Conservation (phyloP, 2,113 vertebrate genomes). For the Chrysochloris asiatica region DNA sequence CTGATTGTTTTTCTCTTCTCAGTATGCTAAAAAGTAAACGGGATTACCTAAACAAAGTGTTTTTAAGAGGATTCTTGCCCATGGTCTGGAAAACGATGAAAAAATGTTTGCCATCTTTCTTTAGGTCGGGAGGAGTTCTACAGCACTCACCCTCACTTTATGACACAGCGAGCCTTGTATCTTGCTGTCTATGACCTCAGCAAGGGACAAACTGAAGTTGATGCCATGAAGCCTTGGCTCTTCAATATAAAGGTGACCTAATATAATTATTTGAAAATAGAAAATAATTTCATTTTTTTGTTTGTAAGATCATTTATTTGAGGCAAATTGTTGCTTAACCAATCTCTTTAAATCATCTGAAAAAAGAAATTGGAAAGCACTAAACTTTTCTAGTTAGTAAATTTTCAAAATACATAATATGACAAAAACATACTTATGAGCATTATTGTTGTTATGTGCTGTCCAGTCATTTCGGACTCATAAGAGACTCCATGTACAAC, state of each 20-base stretch:
- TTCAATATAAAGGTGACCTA: conserved; percentile 95
- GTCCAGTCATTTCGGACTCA: too few species aligned
- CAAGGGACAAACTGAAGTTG: conserved; percentile 92
- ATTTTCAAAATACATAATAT: background rate
- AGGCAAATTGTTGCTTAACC: background rate
- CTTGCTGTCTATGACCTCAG: conserved; percentile 96
- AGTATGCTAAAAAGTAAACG: background rate
- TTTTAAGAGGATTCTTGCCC: background rate
- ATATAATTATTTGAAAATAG: background rate
- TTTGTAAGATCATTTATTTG: background rate
- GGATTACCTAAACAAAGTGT: background rate
- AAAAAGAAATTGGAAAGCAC: background rate
- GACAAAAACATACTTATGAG: background rate
- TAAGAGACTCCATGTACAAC: too few species aligned
- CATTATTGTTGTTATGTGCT: too few species aligned
- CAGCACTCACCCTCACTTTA: conserved; percentile 93
- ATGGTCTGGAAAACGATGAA: background rate
- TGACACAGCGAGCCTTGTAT: conserved; percentile 94
- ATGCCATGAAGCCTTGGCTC: conserved; percentile 96
- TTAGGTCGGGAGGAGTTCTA: conserved; percentile 94
- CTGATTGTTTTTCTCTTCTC: background rate
- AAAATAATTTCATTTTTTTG: background rate
- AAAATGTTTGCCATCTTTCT: background rate
- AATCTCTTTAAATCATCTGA: background rate
- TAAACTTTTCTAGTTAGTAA: conserved; percentile 2